These are phyloP conservation scores for Albula goreensis DNA, from an alignment of 2,113 vertebrate species.

Conservation along the genomic window DNA sequence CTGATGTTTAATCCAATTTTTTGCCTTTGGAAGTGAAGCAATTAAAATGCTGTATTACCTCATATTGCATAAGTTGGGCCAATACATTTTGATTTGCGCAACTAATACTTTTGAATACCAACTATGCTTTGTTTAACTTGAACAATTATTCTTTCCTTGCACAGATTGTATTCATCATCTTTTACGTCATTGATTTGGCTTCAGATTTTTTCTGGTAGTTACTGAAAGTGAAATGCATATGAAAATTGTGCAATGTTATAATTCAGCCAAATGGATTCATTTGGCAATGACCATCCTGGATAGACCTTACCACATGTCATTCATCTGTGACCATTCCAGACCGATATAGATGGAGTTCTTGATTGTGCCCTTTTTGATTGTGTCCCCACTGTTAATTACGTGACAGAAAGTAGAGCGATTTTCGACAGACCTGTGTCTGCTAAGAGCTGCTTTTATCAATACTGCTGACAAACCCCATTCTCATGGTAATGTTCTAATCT, in stretches of 20 bases:
- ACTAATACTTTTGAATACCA: too few species aligned
- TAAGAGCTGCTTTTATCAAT: slow-evolving; percentile 35
- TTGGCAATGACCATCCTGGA: neutral
- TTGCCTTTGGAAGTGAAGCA: too few species aligned
- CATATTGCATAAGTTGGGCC: too few species aligned
- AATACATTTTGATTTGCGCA: too few species aligned
- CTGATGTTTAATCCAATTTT: too few species aligned
- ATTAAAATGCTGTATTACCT: too few species aligned
- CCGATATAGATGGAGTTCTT: neutral
- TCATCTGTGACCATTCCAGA: neutral
- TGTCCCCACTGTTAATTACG: neutral
- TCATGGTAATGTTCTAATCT: slow-evolving; percentile 43
- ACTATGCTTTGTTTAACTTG: too few species aligned
- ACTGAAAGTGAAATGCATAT: neutral
- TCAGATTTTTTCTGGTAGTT: neutral
- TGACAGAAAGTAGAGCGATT: slow-evolving; percentile 11
- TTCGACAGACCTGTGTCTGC: slow-evolving; percentile 3
- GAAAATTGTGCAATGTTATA: neutral
- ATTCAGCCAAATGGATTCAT: neutral
- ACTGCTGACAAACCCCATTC: slow-evolving; percentile 46
- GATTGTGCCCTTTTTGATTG: neutral
- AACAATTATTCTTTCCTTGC: too few species aligned
- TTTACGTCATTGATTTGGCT: neutral
- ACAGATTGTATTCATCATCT: too few species aligned
- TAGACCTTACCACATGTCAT: slow-evolving; percentile 6